phyloP scores from a whole-genome alignment of 2,113 vertebrate species.

The Nothocercus nigrocapillus region DNA sequence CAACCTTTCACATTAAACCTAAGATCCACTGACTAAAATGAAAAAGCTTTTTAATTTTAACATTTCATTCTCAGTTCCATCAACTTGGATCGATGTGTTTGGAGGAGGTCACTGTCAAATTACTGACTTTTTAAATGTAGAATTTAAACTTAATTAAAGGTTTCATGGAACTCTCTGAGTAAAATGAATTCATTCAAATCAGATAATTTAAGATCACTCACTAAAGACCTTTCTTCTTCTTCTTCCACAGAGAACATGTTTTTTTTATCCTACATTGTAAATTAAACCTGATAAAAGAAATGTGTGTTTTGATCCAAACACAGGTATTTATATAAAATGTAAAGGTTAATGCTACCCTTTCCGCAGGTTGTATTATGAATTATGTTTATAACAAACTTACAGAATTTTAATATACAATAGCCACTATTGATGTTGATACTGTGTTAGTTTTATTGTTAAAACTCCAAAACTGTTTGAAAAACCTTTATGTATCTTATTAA shows the following conservation, averaged over 20 bases:
- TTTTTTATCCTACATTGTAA: slow-evolving; percentile 72
- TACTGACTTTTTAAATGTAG: slow-evolving; percentile 71
- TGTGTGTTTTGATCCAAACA: slow-evolving; percentile 14
- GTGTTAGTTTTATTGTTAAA: background rate
- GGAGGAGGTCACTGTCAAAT: slow-evolving; percentile 75
- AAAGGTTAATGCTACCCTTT: background rate
- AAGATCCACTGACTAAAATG: slow-evolving; percentile 16
- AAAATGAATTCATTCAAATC: slow-evolving; percentile 79
- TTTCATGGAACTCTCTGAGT: slow-evolving; percentile 74
- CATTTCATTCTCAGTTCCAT: slow-evolving; percentile 62
- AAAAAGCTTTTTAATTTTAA: slow-evolving; percentile 69
- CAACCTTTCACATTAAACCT: slow-evolving; percentile 21
- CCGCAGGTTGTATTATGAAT: background rate
- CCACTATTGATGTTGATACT: background rate
- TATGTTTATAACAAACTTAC: background rate
- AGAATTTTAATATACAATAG: background rate
- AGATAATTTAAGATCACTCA: slow-evolving; percentile 77
- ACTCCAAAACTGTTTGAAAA: background rate
- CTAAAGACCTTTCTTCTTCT: slow-evolving; percentile 67
- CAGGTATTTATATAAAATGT: slow-evolving; percentile 17
- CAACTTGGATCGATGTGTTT: slow-evolving; percentile 59
- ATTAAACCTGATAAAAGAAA: slow-evolving; percentile 73
- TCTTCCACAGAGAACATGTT: slow-evolving; percentile 67
- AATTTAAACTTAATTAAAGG: slow-evolving; percentile 80
- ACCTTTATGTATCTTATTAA: background rate